phyloP scores from a whole-genome alignment of 2,113 vertebrate genomes.

The Aldabrachelys gigantea region DNA sequence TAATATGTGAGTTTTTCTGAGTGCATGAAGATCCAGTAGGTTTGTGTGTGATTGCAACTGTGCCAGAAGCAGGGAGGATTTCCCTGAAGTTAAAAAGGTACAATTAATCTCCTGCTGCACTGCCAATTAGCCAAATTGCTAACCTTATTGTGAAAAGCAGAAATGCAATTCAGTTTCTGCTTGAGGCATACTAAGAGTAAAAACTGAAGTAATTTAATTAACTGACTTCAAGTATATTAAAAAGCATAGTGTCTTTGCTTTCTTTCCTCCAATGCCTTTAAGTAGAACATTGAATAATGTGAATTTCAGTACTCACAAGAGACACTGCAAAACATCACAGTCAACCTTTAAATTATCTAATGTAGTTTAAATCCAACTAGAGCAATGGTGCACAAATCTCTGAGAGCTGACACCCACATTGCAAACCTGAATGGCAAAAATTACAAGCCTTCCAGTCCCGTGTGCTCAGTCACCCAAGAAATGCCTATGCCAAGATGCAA shows the following conservation, averaged over 20 bases:
- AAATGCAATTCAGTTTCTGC: constrained; percentile 78
- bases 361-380: neutral
- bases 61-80: constrained; percentile 64
- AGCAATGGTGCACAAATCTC: fast-evolving
- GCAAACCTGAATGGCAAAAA: fast-evolving
- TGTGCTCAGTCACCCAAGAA: neutral
- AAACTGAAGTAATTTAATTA: constrained; percentile 80
- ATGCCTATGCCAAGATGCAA: neutral
- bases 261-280: constrained; percentile 54
- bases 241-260: constrained; percentile 49
- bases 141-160: constrained; percentile 77
- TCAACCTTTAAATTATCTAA: neutral
- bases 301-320: neutral
- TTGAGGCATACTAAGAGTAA: constrained; percentile 67
- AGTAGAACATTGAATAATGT: constrained; percentile 40
- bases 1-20: constrained; percentile 19
- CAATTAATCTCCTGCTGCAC: constrained; percentile 81
- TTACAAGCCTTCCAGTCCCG: neutral
- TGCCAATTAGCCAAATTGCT: constrained; percentile 83
- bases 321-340: neutral
- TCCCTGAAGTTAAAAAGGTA: constrained; percentile 75
- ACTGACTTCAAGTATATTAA: constrained; percentile 72
- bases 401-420: fast-evolving
- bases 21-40: constrained; percentile 18
- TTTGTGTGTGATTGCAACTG: constrained; percentile 33